Evolutionary conservation across 1,140 invertebrate genomes (phyloP).

Genomic region (Thaumatotibia leucotreta): DNA sequence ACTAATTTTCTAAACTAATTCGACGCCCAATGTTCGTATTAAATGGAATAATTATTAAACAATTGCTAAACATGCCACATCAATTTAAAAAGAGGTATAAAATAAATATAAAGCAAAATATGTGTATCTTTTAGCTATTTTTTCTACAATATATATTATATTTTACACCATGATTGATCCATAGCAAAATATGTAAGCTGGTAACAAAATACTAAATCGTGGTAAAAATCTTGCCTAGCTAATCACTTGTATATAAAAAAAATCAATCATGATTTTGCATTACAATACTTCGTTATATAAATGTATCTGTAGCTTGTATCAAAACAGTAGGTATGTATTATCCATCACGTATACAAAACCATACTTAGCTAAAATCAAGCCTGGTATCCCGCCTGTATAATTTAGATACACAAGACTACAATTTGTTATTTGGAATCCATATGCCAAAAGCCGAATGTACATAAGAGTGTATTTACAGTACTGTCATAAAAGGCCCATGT

Average conservation of each 20-base stretch:
- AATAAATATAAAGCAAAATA: not conserved
- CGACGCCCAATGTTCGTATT: not conserved
- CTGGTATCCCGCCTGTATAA: not conserved
- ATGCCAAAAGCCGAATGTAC: not conserved
- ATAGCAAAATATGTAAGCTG: slow-evolving; percentile 7
- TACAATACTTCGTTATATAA: not conserved
- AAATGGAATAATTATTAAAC: not conserved
- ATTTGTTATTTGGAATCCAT: not conserved
- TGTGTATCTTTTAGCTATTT: not conserved
- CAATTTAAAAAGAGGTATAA: not conserved
- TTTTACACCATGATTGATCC: not conserved
- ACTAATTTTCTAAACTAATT: not conserved
- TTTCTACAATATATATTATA: slow-evolving; percentile 9
- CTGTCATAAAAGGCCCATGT: not conserved
- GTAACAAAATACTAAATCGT: slow-evolving; percentile 10
- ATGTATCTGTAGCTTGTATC: not conserved
- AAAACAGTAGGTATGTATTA: not conserved
- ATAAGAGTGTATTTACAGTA: not conserved
- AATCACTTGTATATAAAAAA: slow-evolving; percentile 5
- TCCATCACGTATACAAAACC: not conserved
- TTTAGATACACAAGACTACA: not conserved
- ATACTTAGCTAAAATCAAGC: not conserved
- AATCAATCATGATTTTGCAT: not conserved
- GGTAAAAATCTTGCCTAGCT: not conserved
- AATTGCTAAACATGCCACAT: not conserved